Conservation (phyloP, 2,888 invertebrate species). For the Hypsopygia costalis region DNA sequence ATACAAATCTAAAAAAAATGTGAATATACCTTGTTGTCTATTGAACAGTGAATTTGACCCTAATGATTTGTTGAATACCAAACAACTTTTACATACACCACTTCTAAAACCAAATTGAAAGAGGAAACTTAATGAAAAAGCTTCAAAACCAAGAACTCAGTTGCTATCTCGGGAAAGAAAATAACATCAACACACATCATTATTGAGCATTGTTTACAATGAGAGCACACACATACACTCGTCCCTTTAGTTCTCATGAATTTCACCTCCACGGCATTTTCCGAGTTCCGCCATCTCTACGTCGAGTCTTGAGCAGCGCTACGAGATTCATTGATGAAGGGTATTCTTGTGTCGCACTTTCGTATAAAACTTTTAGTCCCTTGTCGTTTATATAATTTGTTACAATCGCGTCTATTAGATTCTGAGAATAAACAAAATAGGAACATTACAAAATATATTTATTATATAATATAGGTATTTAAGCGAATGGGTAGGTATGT, state of each 20-base stretch:
- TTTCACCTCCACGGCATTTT: constrained; percentile 38
- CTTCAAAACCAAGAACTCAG: background rate
- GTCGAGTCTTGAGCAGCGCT: constrained; percentile 2
- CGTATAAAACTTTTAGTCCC: constrained; percentile 34
- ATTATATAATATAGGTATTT: too few relatives aligned
- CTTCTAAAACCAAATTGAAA: too few relatives aligned
- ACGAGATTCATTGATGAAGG: constrained; percentile 32
- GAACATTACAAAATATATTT: background rate
- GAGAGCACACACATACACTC: background rate
- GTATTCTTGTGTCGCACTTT: constrained; percentile 23
- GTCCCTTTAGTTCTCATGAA: constrained; percentile 1
- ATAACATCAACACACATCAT: constrained; percentile 1
- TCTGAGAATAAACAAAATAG: constrained; percentile 41
- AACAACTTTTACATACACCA: too few relatives aligned
- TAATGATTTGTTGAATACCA: too few relatives aligned
- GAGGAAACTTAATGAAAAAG: background rate
- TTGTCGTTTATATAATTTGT: constrained; percentile 26
- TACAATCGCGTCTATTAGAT: constrained; percentile 31
- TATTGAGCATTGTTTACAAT: background rate
- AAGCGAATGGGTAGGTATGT: too few relatives aligned
- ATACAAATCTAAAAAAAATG: too few relatives aligned
- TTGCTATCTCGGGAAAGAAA: constrained; percentile 1
- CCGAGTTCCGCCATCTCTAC: background rate
- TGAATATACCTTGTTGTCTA: too few relatives aligned
- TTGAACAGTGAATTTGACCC: too few relatives aligned